Base-by-base conservation (phyloP, 2,888 invertebrate genomes). In the Diarsia mendica region DNA sequence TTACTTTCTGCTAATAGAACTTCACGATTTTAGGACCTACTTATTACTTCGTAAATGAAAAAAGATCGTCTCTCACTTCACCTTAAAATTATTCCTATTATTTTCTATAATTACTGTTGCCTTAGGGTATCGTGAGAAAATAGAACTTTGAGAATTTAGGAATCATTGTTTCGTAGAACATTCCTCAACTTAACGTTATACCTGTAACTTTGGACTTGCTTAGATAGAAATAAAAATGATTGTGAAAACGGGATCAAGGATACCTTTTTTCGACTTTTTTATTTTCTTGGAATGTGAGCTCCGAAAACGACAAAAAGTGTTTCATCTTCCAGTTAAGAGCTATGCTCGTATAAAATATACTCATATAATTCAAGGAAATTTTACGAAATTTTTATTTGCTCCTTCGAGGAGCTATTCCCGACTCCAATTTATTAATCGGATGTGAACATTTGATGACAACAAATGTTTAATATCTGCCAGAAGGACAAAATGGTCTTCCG, bases 371-470 rank as follows among this genome's bases (percentile, higher is more conserved):
- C 49, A 65, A 75, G 20, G 28, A 65, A 68, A 61, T 33, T 33
- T 60, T 44, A 23, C 11, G 44, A 80, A 60, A 75, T 61, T 75
- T 74, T 80, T 80, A 80, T 66, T 74, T 60, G 39, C 28, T 64
- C 18, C 44, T 77, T 39, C 15, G 39, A 39, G 18, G 18, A 51
- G 15, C 46, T 46, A 58, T 46, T 71, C 28, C n/a, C 61, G 13
- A 55, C 65, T 70, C 33, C 58, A 65, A 74, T 33, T 46, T 55
- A 55, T 39, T 39, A 39, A 8, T 39, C 39, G 39, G 39, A 39
- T 39, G 39, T 39, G 39, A 39, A 39, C 39, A 39, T 39, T 39
- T 39, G 39, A 48, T 48, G 48, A 48, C 48, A 48, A 13, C 13
- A 48, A 48, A 48, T 48, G 48, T 15, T 28, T 20, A 46, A 48